Evolutionary conservation across 2,113 vertebrate species (phyloP), one percentile per base, ranked within the genome.

Genomic region (Toxotes jaculatrix): DNA sequence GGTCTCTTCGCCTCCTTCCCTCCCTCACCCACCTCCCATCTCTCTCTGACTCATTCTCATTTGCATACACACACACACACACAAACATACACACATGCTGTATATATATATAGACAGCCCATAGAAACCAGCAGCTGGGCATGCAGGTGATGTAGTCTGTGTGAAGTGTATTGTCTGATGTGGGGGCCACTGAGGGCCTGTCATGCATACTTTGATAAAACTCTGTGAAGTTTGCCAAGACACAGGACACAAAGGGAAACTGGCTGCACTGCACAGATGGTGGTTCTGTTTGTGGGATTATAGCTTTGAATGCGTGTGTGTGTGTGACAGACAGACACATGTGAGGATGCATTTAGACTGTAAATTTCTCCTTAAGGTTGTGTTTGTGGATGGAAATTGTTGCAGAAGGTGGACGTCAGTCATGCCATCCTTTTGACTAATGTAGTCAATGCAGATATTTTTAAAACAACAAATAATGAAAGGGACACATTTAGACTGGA

Each of bases 131-230:
- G 74, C 62, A 67, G 61, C 69, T 59, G 43, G 61, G 40, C 31
- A 45, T 56, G 55, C 68, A 64, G 79, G 56, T 88, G 77, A 65
- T 80, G 84, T 11, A 57, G 66, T 65, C 40, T 64, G 56, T 81
- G 57, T 80, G 79, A 66, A 74, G 82, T 66, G 62, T 49, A 23
- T 57, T 69, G 72, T 85, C 74, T 82, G 77, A 82, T 78, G 77
- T 63, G 19, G 63, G 63, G 84, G 85, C 71, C 85, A 77, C 79
- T 36, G 62, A 74, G 75, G 75, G n/a, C 67, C 69, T 59, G 82
- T 81, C 81, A 81, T 83, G 77, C 43, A 81, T 82, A 57, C 85
- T 71, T 74, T 82, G 78, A 82, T 86, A 73, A 53, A 82, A 76
- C 73, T 81, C 77, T 73, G 27, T 75, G 71, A 86, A 76, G 76